Conservation (phyloP, 2,797 vertebrate species). For the Crax fasciolata region DNA sequence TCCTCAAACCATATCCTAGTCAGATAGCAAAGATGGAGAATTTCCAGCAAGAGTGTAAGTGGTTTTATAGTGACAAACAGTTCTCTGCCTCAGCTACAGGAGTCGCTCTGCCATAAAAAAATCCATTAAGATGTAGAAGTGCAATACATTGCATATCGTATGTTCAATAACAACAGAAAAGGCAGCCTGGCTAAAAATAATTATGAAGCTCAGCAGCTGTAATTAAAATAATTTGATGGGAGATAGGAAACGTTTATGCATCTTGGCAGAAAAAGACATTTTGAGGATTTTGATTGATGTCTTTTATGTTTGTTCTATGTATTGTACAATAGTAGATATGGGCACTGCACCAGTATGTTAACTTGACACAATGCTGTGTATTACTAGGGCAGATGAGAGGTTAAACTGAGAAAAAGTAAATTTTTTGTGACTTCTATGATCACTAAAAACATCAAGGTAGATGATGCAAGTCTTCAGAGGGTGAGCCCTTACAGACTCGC, state of each 20-base stretch:
- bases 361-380: neutral
- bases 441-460: neutral
- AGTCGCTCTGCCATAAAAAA: slow-evolving; percentile 56
- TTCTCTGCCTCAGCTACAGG: slow-evolving; percentile 27
- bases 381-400: slow-evolving; percentile 1
- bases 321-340: slow-evolving; percentile 64
- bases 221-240: slow-evolving; percentile 86
- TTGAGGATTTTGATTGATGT: slow-evolving; percentile 82
- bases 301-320: slow-evolving; percentile 76
- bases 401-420: neutral
- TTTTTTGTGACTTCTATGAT: neutral
- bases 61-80: neutral
- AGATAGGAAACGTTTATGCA: slow-evolving; percentile 81
- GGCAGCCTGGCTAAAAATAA: slow-evolving; percentile 76
- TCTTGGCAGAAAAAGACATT: slow-evolving; percentile 83
- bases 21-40: neutral
- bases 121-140: slow-evolving; percentile 32
- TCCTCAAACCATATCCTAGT: neutral
- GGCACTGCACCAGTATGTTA: slow-evolving; percentile 63
- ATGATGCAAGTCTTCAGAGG: neutral
- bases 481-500: neutral
- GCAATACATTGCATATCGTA: slow-evolving; percentile 65
- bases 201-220: slow-evolving; percentile 80
- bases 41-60: neutral
- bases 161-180: slow-evolving; percentile 73